Evolutionary conservation across 2,113 vertebrate genomes (phyloP), one percentile per base, ranked within the genome.

Genomic region (Calidris pygmaea): DNA sequence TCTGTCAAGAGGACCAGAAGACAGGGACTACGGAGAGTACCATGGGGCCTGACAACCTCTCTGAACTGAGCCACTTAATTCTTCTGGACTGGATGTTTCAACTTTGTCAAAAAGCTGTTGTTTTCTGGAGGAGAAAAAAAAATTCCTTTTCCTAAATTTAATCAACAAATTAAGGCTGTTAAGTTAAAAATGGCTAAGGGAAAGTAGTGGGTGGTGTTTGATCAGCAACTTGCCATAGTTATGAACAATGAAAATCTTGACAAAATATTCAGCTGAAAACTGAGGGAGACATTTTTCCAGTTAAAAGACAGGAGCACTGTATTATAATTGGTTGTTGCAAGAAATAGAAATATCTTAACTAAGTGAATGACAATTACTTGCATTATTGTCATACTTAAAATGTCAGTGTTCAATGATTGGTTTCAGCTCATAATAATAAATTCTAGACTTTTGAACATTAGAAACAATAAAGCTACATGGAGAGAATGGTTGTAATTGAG

Each of bases 341-440:
- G 95, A 97, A 97, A 94, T 17, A 90, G 84, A 95, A 97, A 95
- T 91, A 96, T 93, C 92, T 97, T 97, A 97, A 96, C 83, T 60
- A 82, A 97, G 90, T 91, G 94, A 95, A 90, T 95, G 86, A 95
- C 19, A 67, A 97, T 97, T 97, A 96, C 84, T 90, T 94, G 95
- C 94, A 95, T 97, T 98, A 97, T 87, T 97, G 59, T 97, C 90
- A 89, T 94, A 87, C 71, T 97, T 96, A 95, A 96, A 97, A 93
- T 96, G 85, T 94, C 96, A 97, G 58, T 83, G 90, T 95, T 93
- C 93, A 95, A 65, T 74, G 59, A 96, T 87, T 96, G 79, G 82
- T 97, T 97, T 97, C 95, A 93, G 85, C 75, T 96, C 93, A 97
- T 91, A 96, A 97, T 95, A 97, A 96, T 94, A 97, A 97, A 97